Evolutionary conservation across 2,888 invertebrate species (phyloP), one percentile per base, ranked within the genome.

Genomic region (Apodemia hepburni): DNA sequence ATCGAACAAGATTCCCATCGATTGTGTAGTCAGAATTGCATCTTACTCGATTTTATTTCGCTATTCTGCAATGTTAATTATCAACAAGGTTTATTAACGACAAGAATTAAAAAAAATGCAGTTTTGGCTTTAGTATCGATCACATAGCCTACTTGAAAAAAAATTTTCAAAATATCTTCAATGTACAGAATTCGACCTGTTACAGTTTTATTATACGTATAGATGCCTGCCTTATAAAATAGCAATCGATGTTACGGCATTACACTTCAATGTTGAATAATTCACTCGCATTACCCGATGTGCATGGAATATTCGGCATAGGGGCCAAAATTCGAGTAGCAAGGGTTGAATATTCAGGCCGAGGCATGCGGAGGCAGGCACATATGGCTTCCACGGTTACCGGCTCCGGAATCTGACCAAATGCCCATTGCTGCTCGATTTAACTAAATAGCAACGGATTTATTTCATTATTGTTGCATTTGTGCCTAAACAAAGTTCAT

Each of bases 401-500:
- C 73, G 79, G 76, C 81, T 76, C 75, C 77, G 90, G 90, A 91
- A 91, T 91, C 89, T 86, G 81, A 87, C 88, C 90, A 84, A 89
- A 90, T 90, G 90, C 87, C 86, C 88, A 87, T 83, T 84, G 85
- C 73, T 78, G 79, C 83, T 79, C 87, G 82, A 85, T 84, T 87
- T 84, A 79, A 82, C 81, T 83, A 81, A 88, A 89, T 88, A 84
- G 79, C 87, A 79, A 82, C 79, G 77, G 80, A 82, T 87, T 61
- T 87, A 88, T 88, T 88, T 88, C 87, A 81, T 83, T 80, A 77
- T 68, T 67, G 70, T 58, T 60, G 18, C 42, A 33, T 61, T 61
- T 59, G 38, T 12, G 59, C 42, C 1, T 18, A 3, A n/a, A 9
- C n/a, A 11, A 12, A n/a, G n/a, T 9, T 17, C 58, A n/a, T 66